Evolutionary conservation across 53 echinoderm and acorn worm genomes (phyloP).

Genomic region (Stichopus horrens): DNA sequence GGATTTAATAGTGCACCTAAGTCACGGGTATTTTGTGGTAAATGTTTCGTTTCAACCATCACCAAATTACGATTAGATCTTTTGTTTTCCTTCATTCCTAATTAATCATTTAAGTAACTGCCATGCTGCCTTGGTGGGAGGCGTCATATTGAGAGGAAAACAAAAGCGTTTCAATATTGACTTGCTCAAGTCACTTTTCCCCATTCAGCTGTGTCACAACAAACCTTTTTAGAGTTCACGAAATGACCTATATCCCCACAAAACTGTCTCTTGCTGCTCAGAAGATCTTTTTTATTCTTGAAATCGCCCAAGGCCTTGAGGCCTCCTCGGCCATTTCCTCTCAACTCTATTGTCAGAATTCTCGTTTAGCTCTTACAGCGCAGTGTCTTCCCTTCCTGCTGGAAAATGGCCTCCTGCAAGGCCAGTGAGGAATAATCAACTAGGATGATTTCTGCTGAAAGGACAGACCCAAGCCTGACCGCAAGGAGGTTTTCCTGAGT

Average conservation of each 20-base stretch:
- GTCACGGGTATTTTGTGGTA: too few relatives aligned
- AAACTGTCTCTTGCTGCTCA: not conserved
- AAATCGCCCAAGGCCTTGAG: constrained; percentile 27
- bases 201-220: too few relatives aligned
- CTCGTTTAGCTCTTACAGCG: not conserved
- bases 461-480: not conserved
- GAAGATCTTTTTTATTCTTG: constrained; percentile 18
- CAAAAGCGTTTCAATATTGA: too few relatives aligned
- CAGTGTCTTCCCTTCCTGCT: not conserved
- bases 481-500: not conserved
- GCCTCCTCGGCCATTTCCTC: constrained; percentile 1
- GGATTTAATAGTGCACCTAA: too few relatives aligned
- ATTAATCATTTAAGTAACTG: too few relatives aligned
- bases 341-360: not conserved
- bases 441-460: constrained; percentile 24
- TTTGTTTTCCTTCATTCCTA: too few relatives aligned
- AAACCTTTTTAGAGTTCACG: not conserved
- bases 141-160: too few relatives aligned
- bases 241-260: constrained; percentile 19
- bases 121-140: too few relatives aligned
- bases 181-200: too few relatives aligned
- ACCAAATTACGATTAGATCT: too few relatives aligned
- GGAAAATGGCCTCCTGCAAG: constrained; percentile 36
- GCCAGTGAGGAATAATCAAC: constrained; percentile 29
- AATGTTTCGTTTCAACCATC: too few relatives aligned